Conservation (phyloP, 2,888 invertebrate genomes). For the Megastigmus dorsalis region DNA sequence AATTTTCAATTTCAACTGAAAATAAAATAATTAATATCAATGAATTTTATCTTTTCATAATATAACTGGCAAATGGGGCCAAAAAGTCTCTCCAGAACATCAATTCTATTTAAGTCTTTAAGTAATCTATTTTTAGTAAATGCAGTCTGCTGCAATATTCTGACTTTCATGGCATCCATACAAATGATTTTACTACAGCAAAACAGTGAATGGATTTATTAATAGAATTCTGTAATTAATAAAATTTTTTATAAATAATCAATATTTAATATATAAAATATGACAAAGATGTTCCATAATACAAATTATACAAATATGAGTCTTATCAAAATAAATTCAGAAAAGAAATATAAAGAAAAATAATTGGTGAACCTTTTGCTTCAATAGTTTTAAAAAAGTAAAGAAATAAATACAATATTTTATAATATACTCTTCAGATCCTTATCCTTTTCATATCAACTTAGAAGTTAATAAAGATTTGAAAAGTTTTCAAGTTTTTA, state of each 20-base stretch:
- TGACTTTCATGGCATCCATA: conserved; percentile 47
- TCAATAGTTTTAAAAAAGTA: background rate
- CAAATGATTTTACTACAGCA: conserved; percentile 28
- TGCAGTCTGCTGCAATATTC: conserved; percentile 44
- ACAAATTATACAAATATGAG: too few relatives aligned
- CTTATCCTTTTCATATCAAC: too few relatives aligned
- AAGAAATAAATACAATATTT: too few relatives aligned
- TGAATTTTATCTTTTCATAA: conserved; percentile 13
- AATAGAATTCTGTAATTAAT: conserved; percentile 14
- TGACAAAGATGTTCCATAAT: too few relatives aligned
- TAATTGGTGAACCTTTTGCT: too few relatives aligned
- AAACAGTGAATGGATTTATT: conserved; percentile 33
- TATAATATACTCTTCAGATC: too few relatives aligned
- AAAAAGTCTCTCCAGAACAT: conserved; percentile 47
- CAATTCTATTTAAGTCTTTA: conserved; percentile 52
- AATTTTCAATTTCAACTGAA: conserved; percentile 80
- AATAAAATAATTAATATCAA: conserved; percentile 42
- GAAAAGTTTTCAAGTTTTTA: too few relatives aligned
- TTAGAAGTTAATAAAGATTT: too few relatives aligned
- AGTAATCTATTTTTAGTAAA: conserved; percentile 53
- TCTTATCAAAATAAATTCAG: too few relatives aligned
- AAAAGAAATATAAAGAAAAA: background rate
- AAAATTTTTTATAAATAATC: background rate
- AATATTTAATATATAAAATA: background rate
- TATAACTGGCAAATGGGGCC: conserved; percentile 26